Conservation (phyloP, 2,797 vertebrate species). For the Phoxinus dragarum region DNA sequence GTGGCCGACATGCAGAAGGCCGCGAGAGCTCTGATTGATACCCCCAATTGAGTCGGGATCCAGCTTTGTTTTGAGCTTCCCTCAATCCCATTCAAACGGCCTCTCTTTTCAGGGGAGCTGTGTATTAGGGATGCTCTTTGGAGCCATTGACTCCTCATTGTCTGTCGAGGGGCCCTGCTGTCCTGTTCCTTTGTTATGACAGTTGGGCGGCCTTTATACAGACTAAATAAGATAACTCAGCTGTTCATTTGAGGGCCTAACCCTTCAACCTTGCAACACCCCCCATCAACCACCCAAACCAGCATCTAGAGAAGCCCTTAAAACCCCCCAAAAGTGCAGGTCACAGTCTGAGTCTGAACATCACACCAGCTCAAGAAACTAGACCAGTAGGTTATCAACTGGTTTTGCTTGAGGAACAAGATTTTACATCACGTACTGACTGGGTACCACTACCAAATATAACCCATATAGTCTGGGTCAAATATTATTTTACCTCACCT, state of each 20-base stretch:
- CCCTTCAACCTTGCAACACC: slow-evolving; percentile 69
- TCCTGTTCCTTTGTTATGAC: slow-evolving; percentile 83
- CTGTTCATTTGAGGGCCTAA: slow-evolving; percentile 83
- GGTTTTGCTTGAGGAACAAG: not conserved
- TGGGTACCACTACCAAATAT: not conserved
- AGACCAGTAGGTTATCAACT: not conserved
- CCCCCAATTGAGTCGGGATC: slow-evolving; percentile 53
- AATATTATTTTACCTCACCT: not conserved
- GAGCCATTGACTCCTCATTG: slow-evolving; percentile 73
- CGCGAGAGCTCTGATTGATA: slow-evolving; percentile 52
- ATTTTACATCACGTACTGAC: not conserved
- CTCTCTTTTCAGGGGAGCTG: slow-evolving; percentile 69
- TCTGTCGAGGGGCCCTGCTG: slow-evolving; percentile 72
- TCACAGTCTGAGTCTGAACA: not conserved
- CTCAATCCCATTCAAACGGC: slow-evolving; percentile 65
- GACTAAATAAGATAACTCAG: slow-evolving; percentile 83
- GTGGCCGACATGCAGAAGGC: not conserved
- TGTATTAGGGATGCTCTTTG: slow-evolving; percentile 68
- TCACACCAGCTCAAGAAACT: not conserved
- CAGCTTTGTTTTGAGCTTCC: slow-evolving; percentile 74
- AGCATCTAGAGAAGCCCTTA: slow-evolving; percentile 43
- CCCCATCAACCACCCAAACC: slow-evolving; percentile 48
- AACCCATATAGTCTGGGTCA: not conserved
- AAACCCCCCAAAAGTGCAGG: slow-evolving; percentile 10
- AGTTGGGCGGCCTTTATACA: slow-evolving; percentile 82